A percentile compares a stretch with the other conserved stretches of the same genome.
Evolutionary conservation across 2,113 vertebrate species (phyloP).

Genomic region (Heterotilapia buettikoferi): DNA sequence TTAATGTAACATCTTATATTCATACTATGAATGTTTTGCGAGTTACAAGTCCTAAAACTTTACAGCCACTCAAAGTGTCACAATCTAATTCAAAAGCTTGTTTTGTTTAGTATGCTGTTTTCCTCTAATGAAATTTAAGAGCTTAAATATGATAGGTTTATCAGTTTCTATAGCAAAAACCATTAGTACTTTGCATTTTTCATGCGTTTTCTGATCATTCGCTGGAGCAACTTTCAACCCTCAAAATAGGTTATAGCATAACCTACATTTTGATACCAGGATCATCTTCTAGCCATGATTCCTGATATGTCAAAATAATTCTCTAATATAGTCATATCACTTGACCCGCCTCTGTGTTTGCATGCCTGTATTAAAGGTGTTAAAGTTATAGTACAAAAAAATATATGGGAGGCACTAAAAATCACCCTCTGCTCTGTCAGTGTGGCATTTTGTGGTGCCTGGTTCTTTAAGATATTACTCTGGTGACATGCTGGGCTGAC

Average conservation of each 20-base stretch:
- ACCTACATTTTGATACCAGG: background rate
- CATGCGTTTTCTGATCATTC: background rate
- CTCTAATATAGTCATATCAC: background rate
- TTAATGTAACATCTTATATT: background rate
- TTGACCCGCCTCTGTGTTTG: background rate
- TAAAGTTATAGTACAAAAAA: background rate
- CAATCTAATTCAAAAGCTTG: background rate
- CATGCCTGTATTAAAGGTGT: background rate
- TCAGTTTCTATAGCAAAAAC: background rate
- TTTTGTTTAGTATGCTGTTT: background rate
- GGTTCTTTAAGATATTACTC: slow-evolving; percentile 36
- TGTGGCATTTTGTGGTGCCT: background rate
- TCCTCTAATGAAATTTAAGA: background rate
- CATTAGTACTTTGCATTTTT: background rate
- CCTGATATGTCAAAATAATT: background rate
- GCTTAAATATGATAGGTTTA: background rate
- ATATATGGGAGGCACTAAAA: background rate
- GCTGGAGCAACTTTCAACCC: background rate
- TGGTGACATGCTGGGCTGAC: background rate
- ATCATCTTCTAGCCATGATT: background rate
- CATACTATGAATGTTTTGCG: background rate
- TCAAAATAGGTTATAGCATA: background rate
- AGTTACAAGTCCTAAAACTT: background rate
- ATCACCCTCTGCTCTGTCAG: background rate
- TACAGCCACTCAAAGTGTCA: background rate